Conservation (phyloP, 2,797 vertebrate species). For the Enteromius paludinosus region DNA sequence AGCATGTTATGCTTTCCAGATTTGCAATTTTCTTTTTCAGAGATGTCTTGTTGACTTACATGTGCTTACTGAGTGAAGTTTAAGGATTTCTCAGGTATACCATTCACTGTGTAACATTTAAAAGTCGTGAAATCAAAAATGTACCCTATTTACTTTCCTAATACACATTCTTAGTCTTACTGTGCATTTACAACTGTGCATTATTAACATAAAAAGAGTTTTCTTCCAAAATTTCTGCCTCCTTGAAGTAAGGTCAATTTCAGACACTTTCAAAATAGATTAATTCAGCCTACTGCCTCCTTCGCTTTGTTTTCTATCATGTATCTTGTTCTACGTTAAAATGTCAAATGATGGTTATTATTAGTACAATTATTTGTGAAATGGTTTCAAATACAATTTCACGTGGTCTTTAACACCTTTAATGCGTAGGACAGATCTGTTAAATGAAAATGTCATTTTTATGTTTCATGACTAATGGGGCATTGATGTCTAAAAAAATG, state of each 20-base stretch:
- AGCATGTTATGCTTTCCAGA: not conserved
- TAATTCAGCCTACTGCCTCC: not conserved
- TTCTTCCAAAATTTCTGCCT: too few relatives aligned
- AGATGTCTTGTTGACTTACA: not conserved
- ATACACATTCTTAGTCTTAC: not conserved
- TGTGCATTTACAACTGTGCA: not conserved
- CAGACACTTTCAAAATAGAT: not conserved
- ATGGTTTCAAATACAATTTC: not conserved
- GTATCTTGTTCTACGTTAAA: not conserved
- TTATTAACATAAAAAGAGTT: not conserved
- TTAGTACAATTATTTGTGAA: not conserved
- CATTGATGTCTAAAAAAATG: not conserved
- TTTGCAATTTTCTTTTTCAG: not conserved
- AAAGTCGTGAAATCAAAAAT: conserved; percentile 2
- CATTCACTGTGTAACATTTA: conserved; percentile 41
- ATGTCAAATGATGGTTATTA: not conserved
- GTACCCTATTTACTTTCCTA: not conserved
- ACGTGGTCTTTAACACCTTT: not conserved
- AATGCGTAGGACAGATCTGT: not conserved
- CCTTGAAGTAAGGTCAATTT: not conserved
- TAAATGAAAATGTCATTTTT: not conserved
- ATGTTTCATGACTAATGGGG: not conserved
- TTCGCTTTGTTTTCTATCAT: not conserved
- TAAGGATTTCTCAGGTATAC: conserved; percentile 62
- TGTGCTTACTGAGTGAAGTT: conserved; percentile 30